Percentiles rank a stretch among this genome's conserved stretches.
phyloP scores from a whole-genome alignment of 2,113 vertebrate species.

The Apus apus region DNA sequence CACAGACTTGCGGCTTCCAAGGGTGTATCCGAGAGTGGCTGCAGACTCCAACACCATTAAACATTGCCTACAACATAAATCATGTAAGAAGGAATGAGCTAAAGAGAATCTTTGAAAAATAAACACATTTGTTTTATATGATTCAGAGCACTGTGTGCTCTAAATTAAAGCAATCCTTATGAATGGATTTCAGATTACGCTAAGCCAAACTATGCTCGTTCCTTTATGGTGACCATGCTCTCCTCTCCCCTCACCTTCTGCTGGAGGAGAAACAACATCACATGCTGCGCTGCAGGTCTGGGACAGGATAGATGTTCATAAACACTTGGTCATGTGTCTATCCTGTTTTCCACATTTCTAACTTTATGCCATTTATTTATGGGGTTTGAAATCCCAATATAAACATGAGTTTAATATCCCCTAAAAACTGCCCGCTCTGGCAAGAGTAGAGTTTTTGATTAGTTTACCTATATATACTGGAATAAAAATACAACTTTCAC shows the following conservation, averaged over 20 bases:
- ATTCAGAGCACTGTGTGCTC: background rate
- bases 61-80: background rate
- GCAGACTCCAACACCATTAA: background rate
- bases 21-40: background rate
- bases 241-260: constrained; percentile 33
- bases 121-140: background rate
- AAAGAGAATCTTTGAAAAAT: background rate
- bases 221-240: background rate
- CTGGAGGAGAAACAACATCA: constrained; percentile 46
- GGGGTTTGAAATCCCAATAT: background rate
- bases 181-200: background rate
- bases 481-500: background rate
- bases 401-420: background rate
- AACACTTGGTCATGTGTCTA: constrained; percentile 26
- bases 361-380: background rate
- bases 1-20: background rate
- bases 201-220: background rate
- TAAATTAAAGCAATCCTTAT: background rate
- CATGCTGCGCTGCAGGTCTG: background rate
- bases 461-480: background rate
- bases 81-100: background rate
- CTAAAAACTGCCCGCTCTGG: background rate
- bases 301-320: background rate
- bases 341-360: constrained; percentile 30
- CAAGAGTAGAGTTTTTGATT: background rate